A percentile compares a stretch with the other conserved stretches of the same genome.
These are phyloP conservation scores for Condylostylus longicornis DNA, from an alignment of 1,140 invertebrate species.

Conservation along the genomic window DNA sequence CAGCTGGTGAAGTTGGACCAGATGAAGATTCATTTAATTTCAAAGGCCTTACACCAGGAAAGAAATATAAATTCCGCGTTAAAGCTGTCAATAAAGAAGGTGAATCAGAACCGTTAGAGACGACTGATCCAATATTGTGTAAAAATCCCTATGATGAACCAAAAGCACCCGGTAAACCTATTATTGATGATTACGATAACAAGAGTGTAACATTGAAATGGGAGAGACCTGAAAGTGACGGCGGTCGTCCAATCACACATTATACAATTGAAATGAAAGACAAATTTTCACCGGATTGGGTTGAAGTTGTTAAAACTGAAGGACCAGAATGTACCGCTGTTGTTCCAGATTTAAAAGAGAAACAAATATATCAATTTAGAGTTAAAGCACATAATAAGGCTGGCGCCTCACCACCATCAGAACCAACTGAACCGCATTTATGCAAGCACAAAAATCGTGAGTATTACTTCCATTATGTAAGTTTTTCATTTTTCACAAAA, in stretches of 20 bases:
- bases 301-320: slow-evolving; percentile 66
- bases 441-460: slow-evolving; percentile 87
- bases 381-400: slow-evolving; percentile 86
- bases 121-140: slow-evolving; percentile 70
- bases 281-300: slow-evolving; percentile 80
- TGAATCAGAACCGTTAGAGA: slow-evolving; percentile 88
- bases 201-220: slow-evolving; percentile 79
- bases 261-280: slow-evolving; percentile 95
- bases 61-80: slow-evolving; percentile 96
- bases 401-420: slow-evolving; percentile 70
- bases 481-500: neutral
- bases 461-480: slow-evolving; percentile 32
- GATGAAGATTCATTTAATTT: slow-evolving; percentile 70
- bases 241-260: slow-evolving; percentile 85
- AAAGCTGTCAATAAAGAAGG: slow-evolving; percentile 98
- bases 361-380: slow-evolving; percentile 85
- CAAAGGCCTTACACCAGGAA: slow-evolving; percentile 86
- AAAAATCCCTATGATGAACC: slow-evolving; percentile 95
- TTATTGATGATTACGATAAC: slow-evolving; percentile 88
- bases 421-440: slow-evolving; percentile 79
- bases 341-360: slow-evolving; percentile 81
- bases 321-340: slow-evolving; percentile 62
- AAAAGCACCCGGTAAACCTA: slow-evolving; percentile 74
- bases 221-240: slow-evolving; percentile 76
- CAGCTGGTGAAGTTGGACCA: slow-evolving; percentile 77